These are phyloP conservation scores for Leucania comma DNA, from an alignment of 2,888 invertebrate genomes.

Conservation along the genomic window DNA sequence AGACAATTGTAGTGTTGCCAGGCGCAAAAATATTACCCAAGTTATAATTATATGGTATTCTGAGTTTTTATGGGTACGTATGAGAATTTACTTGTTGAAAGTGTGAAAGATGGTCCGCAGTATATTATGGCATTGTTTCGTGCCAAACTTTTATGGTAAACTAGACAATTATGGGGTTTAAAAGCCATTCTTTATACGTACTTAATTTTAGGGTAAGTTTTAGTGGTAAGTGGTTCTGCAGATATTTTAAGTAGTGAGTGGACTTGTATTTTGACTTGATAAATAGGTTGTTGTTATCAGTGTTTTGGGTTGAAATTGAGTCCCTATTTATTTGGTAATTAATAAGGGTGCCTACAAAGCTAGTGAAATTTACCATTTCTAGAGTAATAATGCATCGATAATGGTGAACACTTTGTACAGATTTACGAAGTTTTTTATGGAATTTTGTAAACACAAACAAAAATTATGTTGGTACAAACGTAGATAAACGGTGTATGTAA, in stretches of 20 bases:
- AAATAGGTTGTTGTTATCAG: background rate
- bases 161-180: conserved; percentile 32
- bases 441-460: too few relatives aligned
- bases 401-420: too few relatives aligned
- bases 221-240: conserved; percentile 2
- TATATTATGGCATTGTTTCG: conserved; percentile 39
- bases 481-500: too few relatives aligned
- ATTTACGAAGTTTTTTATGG: too few relatives aligned
- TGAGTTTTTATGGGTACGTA: conserved; percentile 27
- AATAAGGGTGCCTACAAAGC: background rate
- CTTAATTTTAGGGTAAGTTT: conserved; percentile 14
- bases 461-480: too few relatives aligned
- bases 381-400: too few relatives aligned
- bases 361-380: too few relatives aligned
- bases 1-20: conserved; percentile 40
- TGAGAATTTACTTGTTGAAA: conserved; percentile 33
- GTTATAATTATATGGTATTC: conserved; percentile 34
- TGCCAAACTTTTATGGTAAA: conserved; percentile 45
- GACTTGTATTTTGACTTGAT: background rate
- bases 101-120: conserved; percentile 26
- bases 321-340: background rate
- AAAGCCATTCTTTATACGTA: conserved; percentile 33
- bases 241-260: conserved; percentile 1
- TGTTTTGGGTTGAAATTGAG: background rate
- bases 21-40: conserved; percentile 34